Base-by-base conservation (phyloP, 2,113 vertebrate species). In the Bubo scandiacus region DNA sequence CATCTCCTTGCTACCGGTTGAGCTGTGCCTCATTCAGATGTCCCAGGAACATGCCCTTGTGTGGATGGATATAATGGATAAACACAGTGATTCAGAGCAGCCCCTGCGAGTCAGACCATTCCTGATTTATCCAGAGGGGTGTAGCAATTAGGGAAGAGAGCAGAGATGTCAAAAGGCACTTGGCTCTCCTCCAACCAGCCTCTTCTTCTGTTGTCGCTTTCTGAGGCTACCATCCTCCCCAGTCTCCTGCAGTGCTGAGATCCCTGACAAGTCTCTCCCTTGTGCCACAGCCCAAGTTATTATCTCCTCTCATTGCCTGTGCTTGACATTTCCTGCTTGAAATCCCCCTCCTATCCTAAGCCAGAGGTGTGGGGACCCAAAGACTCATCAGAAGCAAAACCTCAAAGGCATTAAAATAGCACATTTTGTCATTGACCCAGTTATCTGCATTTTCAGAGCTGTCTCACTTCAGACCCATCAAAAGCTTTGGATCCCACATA, bases 381-480 rank as follows among this genome's bases (percentile, higher is more conserved):
- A 81, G 49, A n/a, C 20, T 87, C 73, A 57, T 79, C 58, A 82
- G 54, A 91, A 62, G 51, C 36, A 66, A 95, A 92, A 66, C 79
- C 71, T 85, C 54, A 85, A 87, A 94, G 45, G 26, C 77, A 42
- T 87, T 86, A 72, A 75, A 85, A 58, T 93, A 85, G 71, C 70
- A 63, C 30, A 27, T 92, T 94, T 94, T 94, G 65, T 85, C 62
- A 55, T 25, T 87, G 78, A 93, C 90, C 81, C 81, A 81, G 58
- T 94, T 95, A 88, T 90, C 45, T 90, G 42, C 18, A 2, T 92
- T 93, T 95, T 93, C 81, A 94, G 45, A 91, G 43, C 90, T 91
- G 58, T 82, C 71, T 75, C 45, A 54, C 49, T 96, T 96, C 66
- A 96, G 78, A 87, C 16, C 15, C 58, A 38, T 88, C 62, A 83